Evolutionary conservation across 2,888 invertebrate genomes (phyloP), one percentile per base, ranked within the genome.

Genomic region (Ophion ventricosus): DNA sequence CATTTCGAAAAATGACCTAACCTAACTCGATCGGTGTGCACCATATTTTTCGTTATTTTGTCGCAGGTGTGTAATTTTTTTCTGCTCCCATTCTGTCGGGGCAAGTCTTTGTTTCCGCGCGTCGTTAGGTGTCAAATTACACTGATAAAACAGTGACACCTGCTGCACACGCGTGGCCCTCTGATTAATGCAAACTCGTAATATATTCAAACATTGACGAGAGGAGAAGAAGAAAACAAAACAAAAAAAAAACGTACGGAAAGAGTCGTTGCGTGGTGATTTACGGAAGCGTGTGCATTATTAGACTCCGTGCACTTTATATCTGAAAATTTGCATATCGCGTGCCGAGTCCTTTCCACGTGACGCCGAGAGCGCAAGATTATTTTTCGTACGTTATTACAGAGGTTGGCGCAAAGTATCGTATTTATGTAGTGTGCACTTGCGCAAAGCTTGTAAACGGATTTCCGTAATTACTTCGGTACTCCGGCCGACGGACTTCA

Each of bases 311-410:
- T 86, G 85, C 86, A 87, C 85, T 76, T 91, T 89, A 86, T 83
- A 85, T 89, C 88, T 79, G 72, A 66, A 85, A 85, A 91, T 91
- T 91, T 90, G 90, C 90, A 91, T 91, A 91, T 91, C 88, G 91
- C 91, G 89, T 91, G 91, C 85, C 69, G 59, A 67, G 54, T 77
- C 73, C 61, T 54, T 54, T 72, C 57, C 35, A 49, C 54, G 63
- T 66, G 64, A 63, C 59, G 66, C 17, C 43, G 20, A n/a, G n/a
- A n/a, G 49, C 35, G 20, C 10, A 2, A 43, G 35, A 70, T 79
- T 82, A 64, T 78, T 70, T 74, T 70, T 54, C 66, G 61, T 40
- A 61, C 67, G 73, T 72, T 20, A 35, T 72, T 64, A 54, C 35
- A 72, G 40, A 54, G 63, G 72, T 79, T 72, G 54, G 49, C 63